These are phyloP conservation scores for Tupiocoris notatus DNA, from an alignment of 2,888 invertebrate genomes.

Conservation along the genomic window DNA sequence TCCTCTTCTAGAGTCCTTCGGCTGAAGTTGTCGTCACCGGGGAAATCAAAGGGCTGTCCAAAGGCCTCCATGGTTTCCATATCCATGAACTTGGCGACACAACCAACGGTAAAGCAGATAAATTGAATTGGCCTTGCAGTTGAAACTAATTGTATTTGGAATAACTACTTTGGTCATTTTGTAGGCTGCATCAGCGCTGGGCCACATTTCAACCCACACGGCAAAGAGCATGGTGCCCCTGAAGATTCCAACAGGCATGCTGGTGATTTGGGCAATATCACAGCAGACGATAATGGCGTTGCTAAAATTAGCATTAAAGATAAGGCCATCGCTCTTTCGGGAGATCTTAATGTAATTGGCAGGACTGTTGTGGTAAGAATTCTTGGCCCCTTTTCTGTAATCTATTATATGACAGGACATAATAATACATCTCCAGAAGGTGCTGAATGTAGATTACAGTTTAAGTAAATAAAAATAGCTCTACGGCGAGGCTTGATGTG, in stretches of 20 bases:
- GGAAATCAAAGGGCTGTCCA: slow-evolving; percentile 71
- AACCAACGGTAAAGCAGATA: slow-evolving; percentile 73
- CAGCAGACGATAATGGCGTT: slow-evolving; percentile 62
- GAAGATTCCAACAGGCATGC: slow-evolving; percentile 71
- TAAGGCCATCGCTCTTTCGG: slow-evolving; percentile 64
- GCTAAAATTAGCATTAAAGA: slow-evolving; percentile 68
- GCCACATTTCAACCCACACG: slow-evolving; percentile 84
- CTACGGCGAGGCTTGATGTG: no score
- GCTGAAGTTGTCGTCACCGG: slow-evolving; percentile 77
- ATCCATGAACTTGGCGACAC: slow-evolving; percentile 96
- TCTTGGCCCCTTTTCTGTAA: no score
- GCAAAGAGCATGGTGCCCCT: slow-evolving; percentile 81
- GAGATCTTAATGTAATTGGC: slow-evolving; percentile 75
- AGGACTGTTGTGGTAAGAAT: slow-evolving; percentile 51
- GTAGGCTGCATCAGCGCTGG: slow-evolving; percentile 87
- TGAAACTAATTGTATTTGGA: not conserved
- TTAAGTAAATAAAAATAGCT: no score
- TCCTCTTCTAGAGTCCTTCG: slow-evolving; percentile 64
- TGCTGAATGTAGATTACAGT: not conserved
- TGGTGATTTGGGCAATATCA: slow-evolving; percentile 87
- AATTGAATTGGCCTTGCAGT: not conserved
- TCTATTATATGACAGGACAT: no score
- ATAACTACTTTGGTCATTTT: not conserved
- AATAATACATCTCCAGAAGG: no score
- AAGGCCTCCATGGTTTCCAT: slow-evolving; percentile 87